Base-by-base conservation (phyloP, 2,113 vertebrate species). In the Nipponia nippon region DNA sequence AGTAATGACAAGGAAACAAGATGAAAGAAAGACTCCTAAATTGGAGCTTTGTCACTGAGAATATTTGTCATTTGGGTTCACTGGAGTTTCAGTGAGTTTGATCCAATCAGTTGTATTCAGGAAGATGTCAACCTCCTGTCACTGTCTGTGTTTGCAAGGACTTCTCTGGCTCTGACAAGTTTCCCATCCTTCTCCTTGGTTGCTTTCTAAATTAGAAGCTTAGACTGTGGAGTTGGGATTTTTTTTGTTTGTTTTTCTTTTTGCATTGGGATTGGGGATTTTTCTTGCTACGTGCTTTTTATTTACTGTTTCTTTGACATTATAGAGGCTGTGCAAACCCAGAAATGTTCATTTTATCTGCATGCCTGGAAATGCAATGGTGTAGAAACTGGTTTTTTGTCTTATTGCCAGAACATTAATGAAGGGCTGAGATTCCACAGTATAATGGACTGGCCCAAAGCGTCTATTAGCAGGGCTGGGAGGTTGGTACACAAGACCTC, bases 31-130 rank as follows among this genome's bases (percentile, higher is more conserved):
- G 61, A 36, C 66, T 77, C 53, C 47, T 87, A 59, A 93, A 90
- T 88, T 83, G 80, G 61, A 95, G 47, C 83, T 93, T 93, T 92
- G 87, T 95, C 95, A 71, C 61, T 81, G 80, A 83, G 70, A 80
- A 83, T 87, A 50, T 86, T 92, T 96, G 93, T 97, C 96, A 66
- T 12, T 59, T 47, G 84, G 76, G 72, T 76, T 89, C 96, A 84
- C 71, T 47, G 85, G 59, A 84, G 76, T 75, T 78, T 78, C 71
- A 91, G 84, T 77, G 85, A 69, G 65, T 95, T 82, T 93, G 89
- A 67, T 90, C 73, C 93, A 69, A 61, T 91, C 95, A 90, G 69
- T 85, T 79, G 55, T 46, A 82, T 96, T 53, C 49, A n/a, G 84
- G 93, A 87, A 87, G 76, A 50, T 65, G 73, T 87, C 96, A 95